Conservation (phyloP, 2,888 invertebrate genomes). For the Bellardia pandia region DNA sequence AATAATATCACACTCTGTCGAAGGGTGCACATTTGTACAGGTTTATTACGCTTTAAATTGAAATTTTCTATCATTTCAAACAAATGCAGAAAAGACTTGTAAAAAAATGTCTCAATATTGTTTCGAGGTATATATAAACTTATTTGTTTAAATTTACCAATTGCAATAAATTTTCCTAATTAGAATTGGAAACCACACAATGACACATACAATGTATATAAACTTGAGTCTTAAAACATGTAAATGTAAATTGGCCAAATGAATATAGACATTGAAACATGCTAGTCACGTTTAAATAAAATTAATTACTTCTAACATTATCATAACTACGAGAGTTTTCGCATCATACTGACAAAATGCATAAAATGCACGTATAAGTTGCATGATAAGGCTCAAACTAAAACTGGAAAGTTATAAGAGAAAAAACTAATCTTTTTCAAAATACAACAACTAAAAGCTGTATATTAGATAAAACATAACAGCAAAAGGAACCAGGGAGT, state of each 20-base stretch:
- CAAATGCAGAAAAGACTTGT: no score
- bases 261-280: slow-evolving; percentile 45
- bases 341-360: slow-evolving; percentile 55
- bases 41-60: no score
- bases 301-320: slow-evolving; percentile 68
- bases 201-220: not conserved
- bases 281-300: slow-evolving; percentile 68
- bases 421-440: not conserved
- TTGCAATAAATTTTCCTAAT: not conserved
- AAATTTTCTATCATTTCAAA: no score
- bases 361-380: slow-evolving; percentile 68
- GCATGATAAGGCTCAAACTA: slow-evolving; percentile 59
- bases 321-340: slow-evolving; percentile 33
- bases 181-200: not conserved
- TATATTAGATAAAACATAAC: not conserved
- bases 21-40: no score
- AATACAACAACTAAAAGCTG: not conserved
- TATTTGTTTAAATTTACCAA: not conserved
- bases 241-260: slow-evolving; percentile 21
- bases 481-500: not conserved
- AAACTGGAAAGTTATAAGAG: slow-evolving; percentile 11
- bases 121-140: no score
- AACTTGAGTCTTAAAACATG: not conserved
- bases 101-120: no score
- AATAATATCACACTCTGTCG: no score